A percentile compares a stretch with the other conserved stretches of the same genome.
These are phyloP conservation scores for Copsychus sechellarum DNA, from an alignment of 2,113 vertebrate genomes.

Conservation along the genomic window DNA sequence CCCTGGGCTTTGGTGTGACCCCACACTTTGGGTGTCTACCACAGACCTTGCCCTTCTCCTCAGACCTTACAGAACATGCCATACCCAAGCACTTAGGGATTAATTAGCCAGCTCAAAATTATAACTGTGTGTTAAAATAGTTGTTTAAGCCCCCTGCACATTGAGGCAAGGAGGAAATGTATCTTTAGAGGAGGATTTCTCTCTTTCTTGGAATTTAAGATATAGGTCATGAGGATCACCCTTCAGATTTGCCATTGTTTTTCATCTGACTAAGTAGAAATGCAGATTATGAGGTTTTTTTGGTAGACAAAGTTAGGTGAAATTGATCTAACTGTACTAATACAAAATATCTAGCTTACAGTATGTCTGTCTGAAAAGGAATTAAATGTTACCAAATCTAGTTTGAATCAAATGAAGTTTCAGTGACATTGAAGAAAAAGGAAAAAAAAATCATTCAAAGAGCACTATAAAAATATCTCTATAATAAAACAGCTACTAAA, in stretches of 20 bases:
- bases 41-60: not conserved
- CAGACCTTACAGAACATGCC: not conserved
- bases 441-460: not conserved
- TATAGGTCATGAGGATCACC: not conserved
- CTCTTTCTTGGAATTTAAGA: not conserved
- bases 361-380: not conserved
- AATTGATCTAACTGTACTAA: not conserved
- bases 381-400: not conserved
- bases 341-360: not conserved
- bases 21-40: not conserved
- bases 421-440: constrained; percentile 1
- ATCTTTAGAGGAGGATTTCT: not conserved
- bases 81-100: not conserved
- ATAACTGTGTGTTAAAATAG: not conserved
- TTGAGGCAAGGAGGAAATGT: not conserved
- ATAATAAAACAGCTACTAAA: constrained; percentile 57
- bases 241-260: not conserved
- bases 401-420: constrained; percentile 9
- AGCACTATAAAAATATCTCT: not conserved
- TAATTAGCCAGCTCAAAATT: not conserved
- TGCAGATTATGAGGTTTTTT: not conserved
- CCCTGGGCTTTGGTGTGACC: fast-evolving
- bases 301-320: not conserved
- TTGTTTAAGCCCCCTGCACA: not conserved
- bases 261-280: not conserved